Conservation (phyloP, 2,888 invertebrate species). For the Beris chalybata region DNA sequence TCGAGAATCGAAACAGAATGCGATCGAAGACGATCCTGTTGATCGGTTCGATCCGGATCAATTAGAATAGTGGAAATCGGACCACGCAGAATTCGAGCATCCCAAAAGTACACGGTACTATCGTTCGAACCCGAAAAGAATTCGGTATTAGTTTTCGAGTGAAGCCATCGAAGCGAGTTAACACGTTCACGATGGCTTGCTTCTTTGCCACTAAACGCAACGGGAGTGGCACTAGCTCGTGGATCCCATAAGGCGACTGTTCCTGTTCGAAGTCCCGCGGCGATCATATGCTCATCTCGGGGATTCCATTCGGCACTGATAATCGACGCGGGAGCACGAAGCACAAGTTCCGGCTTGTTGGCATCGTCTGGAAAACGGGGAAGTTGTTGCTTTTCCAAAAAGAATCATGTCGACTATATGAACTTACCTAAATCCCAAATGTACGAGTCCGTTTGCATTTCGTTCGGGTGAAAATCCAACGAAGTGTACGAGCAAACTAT, state of each 20-base stretch:
- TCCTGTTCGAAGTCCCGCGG: slow-evolving; percentile 73
- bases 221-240: slow-evolving; percentile 74
- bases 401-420: neutral
- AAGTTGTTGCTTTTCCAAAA: neutral
- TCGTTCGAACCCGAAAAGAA: slow-evolving; percentile 91
- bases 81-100: slow-evolving; percentile 64
- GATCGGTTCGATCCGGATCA: slow-evolving; percentile 63
- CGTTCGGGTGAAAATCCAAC: slow-evolving; percentile 34
- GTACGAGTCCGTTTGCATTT: slow-evolving; percentile 43
- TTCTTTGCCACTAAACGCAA: slow-evolving; percentile 74
- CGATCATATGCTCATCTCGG: slow-evolving; percentile 74
- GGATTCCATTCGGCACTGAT: slow-evolving; percentile 84
- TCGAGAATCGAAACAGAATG: slow-evolving; percentile 68
- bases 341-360: slow-evolving; percentile 71
- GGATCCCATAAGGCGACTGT: slow-evolving; percentile 81
- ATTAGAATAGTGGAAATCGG: slow-evolving; percentile 65
- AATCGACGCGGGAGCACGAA: slow-evolving; percentile 71
- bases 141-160: slow-evolving; percentile 91
- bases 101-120: slow-evolving; percentile 68
- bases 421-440: slow-evolving; percentile 80
- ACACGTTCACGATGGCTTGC: slow-evolving; percentile 83
- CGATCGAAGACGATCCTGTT: slow-evolving; percentile 59
- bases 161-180: slow-evolving; percentile 83
- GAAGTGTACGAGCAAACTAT: slow-evolving; percentile 34
- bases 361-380: slow-evolving; percentile 71